phyloP scores from a whole-genome alignment of 2,797 vertebrate genomes.

The Nyctibius grandis region DNA sequence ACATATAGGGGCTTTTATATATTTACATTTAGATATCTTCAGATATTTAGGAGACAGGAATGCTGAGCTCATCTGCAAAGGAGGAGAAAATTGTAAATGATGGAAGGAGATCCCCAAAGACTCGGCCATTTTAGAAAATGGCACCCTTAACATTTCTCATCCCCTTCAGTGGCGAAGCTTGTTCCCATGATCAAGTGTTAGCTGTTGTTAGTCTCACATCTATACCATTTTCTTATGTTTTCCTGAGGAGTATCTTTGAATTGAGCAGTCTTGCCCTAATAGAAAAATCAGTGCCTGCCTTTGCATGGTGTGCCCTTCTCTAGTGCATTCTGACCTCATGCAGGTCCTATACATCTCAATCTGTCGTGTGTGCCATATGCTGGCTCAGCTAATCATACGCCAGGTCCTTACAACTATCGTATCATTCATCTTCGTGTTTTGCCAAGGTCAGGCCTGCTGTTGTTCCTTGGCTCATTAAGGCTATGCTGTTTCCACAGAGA shows the following conservation, averaged over 20 bases:
- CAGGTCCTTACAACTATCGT: not conserved
- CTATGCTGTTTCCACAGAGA: not conserved
- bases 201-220: not conserved
- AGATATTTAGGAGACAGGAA: not conserved
- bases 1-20: not conserved
- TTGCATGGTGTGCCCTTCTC: not conserved
- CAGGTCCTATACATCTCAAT: not conserved
- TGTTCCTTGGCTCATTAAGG: not conserved
- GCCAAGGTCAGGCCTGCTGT: not conserved
- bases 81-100: not conserved
- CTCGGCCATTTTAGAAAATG: not conserved
- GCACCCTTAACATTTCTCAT: not conserved
- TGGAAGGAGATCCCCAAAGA: not conserved
- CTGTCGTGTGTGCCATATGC: not conserved
- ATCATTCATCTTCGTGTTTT: not conserved
- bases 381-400: not conserved
- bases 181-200: not conserved
- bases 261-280: not conserved
- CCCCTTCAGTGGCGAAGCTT: not conserved
- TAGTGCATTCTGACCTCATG: not conserved
- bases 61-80: not conserved
- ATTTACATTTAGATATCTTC: not conserved
- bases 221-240: not conserved
- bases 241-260: not conserved
- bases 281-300: not conserved